Base-by-base conservation (phyloP, 1,140 invertebrate genomes). In the Coelopa frigida region DNA sequence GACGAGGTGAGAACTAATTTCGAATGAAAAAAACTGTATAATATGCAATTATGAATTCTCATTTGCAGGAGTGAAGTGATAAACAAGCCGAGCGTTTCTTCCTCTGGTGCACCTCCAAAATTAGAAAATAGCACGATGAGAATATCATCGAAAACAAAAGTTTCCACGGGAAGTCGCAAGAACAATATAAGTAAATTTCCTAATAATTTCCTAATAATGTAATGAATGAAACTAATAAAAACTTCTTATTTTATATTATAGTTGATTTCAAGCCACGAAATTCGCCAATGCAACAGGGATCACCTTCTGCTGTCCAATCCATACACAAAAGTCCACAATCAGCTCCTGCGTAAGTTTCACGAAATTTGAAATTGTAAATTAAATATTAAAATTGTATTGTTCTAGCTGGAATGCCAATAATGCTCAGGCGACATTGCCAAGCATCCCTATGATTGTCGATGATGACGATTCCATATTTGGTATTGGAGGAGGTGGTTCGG, bases 391-490 rank as follows among this genome's bases (percentile, higher is more conserved):
- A 35, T 24, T 18, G 14, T 26, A 29, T 46, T 8, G 22, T 44
- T 33, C 39, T 27, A 82, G 80, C 53, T 81, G 73, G 74, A 71
- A 78, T 55, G 70, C 63, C 46, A 70, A 76, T 52, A 71, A 78
- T 61, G 65, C 73, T 40, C 70, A 77, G 71, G 74, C 79, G 68
- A 78, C 81, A 3, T 70, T 82, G 36, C 83, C 82, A 43, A 87
- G 84, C 57, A 75, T 88, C 40, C 84, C 84, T 6, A 81, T 87
- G 77, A 85, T 87, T 50, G 79, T 80, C 33, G 70, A 81, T 21
- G 84, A 86, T 55, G 82, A 85, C 54, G 70, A 66, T 48, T 53
- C 37, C 21, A 51, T 47, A 26, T 63, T 67, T 53, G 58, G 60
- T 7, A 17, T 66, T 23, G 51, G 51, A 5, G 57, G 59, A 6